phyloP scores from a whole-genome alignment of 2,113 vertebrate genomes.

The Lycocorax pyrrhopterus region DNA sequence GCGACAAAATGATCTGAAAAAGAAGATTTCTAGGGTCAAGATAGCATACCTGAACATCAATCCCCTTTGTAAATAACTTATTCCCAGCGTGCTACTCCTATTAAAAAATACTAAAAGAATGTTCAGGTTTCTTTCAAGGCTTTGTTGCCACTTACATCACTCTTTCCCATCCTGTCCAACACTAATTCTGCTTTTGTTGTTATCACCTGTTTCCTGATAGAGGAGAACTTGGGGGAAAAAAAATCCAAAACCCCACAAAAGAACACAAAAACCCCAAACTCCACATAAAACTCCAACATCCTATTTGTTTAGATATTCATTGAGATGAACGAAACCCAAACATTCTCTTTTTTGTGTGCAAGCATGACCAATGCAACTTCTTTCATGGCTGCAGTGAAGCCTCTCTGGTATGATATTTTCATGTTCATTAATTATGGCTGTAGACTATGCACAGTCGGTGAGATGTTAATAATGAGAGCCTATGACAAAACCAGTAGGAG shows the following conservation, averaged over 20 bases:
- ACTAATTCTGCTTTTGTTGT: not conserved
- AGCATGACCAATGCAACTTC: not conserved
- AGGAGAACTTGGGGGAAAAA: rapidly evolving
- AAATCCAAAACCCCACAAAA: not conserved
- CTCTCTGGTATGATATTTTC: not conserved
- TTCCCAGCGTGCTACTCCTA: not conserved
- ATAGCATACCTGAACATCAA: not conserved
- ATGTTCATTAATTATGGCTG: not conserved
- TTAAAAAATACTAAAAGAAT: not conserved
- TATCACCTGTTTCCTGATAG: not conserved
- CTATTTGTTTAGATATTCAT: not conserved
- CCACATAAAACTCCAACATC: not conserved
- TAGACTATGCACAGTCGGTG: not conserved
- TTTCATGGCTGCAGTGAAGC: not conserved
- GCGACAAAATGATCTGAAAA: not conserved
- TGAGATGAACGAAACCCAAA: not conserved
- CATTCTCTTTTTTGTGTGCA: not conserved
- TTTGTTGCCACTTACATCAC: not conserved
- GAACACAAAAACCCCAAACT: not conserved
- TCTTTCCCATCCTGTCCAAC: not conserved
- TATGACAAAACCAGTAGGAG: not conserved
- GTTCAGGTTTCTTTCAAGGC: not conserved
- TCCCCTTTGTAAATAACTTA: not conserved
- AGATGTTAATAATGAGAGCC: not conserved
- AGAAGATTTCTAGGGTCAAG: not conserved